Evolutionary conservation across 2,797 vertebrate species (phyloP).

Genomic region (Vultur gryphus): DNA sequence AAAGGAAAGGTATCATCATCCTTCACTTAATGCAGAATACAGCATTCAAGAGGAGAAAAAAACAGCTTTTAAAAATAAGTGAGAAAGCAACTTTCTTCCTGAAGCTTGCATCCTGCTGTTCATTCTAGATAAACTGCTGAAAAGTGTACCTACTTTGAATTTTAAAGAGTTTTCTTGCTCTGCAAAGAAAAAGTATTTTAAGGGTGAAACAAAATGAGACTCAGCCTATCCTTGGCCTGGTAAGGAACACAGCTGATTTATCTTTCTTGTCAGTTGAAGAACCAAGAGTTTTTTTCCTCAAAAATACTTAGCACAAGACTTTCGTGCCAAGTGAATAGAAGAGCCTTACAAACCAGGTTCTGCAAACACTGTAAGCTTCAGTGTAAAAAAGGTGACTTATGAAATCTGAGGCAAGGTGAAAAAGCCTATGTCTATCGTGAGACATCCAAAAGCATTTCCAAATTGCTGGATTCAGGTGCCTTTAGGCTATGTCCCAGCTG

Average conservation of each 20-base stretch:
- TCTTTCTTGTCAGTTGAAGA: conserved; percentile 14
- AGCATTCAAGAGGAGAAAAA: not conserved
- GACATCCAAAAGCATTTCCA: not conserved
- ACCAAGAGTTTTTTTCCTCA: not conserved
- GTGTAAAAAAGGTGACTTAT: not conserved
- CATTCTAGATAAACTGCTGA: not conserved
- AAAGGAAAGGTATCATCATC: conserved; percentile 40
- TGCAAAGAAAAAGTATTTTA: not conserved
- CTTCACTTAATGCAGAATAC: not conserved
- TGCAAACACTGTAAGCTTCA: not conserved
- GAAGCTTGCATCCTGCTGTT: not conserved
- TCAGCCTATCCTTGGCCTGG: not conserved
- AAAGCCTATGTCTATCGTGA: not conserved
- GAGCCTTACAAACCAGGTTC: not conserved
- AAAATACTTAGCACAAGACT: not conserved
- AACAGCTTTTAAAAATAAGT: not conserved
- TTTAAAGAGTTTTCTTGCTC: not conserved
- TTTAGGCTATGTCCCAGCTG: not conserved
- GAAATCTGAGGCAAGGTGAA: not conserved
- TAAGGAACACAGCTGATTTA: not conserved
- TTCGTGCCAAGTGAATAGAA: not conserved
- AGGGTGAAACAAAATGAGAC: not conserved
- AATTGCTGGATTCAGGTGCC: not conserved
- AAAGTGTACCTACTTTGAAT: not conserved
- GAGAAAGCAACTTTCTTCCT: not conserved